Percentiles rank a stretch among this genome's conserved stretches.
These are phyloP conservation scores for Melangyna quadrimaculata DNA, from an alignment of 2,888 invertebrate genomes.

Conservation along the genomic window DNA sequence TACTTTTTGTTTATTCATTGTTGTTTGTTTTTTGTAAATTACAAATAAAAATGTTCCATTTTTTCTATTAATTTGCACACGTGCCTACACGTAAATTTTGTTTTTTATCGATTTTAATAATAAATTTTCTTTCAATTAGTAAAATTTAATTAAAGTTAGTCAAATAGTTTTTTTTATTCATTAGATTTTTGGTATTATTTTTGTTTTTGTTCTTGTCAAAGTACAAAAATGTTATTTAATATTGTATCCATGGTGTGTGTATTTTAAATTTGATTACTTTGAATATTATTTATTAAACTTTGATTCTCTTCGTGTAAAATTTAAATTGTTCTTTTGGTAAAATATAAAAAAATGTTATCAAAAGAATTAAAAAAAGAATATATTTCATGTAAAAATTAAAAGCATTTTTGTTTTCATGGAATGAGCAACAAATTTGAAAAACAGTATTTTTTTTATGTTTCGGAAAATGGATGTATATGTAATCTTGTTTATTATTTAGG, in stretches of 20 bases:
- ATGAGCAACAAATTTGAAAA: constrained; percentile 65
- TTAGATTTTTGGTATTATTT: constrained; percentile 59
- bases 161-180: constrained; percentile 46
- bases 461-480: constrained; percentile 16
- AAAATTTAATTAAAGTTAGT: constrained; percentile 50
- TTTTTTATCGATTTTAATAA: constrained; percentile 19
- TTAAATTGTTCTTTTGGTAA: constrained; percentile 49
- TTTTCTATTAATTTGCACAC: constrained; percentile 53
- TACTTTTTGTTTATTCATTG: constrained; percentile 61
- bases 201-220: constrained; percentile 41
- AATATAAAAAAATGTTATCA: constrained; percentile 29
- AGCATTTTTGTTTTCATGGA: constrained; percentile 58
- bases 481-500: constrained; percentile 22
- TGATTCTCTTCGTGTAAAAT: constrained; percentile 28
- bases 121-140: constrained; percentile 34
- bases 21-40: constrained; percentile 64
- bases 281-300: constrained; percentile 27
- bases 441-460: constrained; percentile 5
- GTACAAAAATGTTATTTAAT: constrained; percentile 60
- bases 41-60: constrained; percentile 48
- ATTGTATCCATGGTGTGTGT: constrained; percentile 30
- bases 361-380: constrained; percentile 23
- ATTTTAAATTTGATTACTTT: constrained; percentile 49
- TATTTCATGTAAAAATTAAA: constrained; percentile 51
- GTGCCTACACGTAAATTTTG: constrained; percentile 44